phyloP scores from a whole-genome alignment of 2,113 vertebrate genomes.

The Silurus meridionalis region DNA sequence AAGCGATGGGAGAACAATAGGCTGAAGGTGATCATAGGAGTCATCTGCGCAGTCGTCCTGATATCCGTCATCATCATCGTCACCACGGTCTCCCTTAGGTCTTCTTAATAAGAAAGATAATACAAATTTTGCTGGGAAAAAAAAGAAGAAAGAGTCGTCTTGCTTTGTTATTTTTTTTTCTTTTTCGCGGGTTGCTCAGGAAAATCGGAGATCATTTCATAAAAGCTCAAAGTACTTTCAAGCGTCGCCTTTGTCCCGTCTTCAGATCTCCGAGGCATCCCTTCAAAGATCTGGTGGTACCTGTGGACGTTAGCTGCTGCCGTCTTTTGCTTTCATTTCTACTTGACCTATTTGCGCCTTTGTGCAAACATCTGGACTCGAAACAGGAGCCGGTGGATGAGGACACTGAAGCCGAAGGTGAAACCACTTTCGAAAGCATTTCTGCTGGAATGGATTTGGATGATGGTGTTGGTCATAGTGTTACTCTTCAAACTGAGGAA shows the following conservation, averaged over 20 bases:
- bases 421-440: not conserved
- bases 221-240: not conserved
- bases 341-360: not conserved
- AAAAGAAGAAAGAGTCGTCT: not conserved
- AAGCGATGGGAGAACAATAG: conserved; percentile 65
- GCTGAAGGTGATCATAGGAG: conserved; percentile 60
- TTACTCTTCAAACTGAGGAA: conserved; percentile 10
- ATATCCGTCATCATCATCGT: conserved; percentile 50
- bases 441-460: not conserved
- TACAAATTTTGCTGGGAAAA: not conserved
- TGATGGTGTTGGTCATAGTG: not conserved
- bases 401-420: not conserved
- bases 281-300: conserved; percentile 19
- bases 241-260: not conserved
- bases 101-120: too few relatives aligned
- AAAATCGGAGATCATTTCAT: not conserved
- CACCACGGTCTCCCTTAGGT: accelerated
- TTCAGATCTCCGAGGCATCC: not conserved
- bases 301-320: not conserved
- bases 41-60: conserved; percentile 29
- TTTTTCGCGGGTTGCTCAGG: not conserved
- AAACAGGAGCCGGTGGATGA: not conserved
- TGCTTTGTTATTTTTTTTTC: not conserved
- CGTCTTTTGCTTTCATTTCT: conserved; percentile 6
- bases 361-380: not conserved